phyloP scores from a whole-genome alignment of 2,113 vertebrate species.

The Ictalurus punctatus region DNA sequence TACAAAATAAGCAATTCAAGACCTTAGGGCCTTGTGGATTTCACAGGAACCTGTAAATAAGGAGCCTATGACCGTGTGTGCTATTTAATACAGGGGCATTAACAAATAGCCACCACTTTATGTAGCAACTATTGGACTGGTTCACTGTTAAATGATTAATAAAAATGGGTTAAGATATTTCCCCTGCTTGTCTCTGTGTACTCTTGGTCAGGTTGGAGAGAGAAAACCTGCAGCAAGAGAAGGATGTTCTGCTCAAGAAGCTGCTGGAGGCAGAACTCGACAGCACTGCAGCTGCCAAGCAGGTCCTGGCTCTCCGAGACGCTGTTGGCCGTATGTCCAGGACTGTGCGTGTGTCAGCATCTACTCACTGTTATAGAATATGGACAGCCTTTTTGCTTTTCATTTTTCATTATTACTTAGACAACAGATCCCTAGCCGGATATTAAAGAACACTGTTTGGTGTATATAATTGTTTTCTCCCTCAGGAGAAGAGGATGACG shows the following conservation, averaged over 20 bases:
- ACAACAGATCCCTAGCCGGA: background rate
- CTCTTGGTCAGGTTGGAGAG: slow-evolving; percentile 73
- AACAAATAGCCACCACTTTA: background rate
- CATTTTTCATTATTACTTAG: background rate
- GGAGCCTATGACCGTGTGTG: background rate
- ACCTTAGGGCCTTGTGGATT: background rate
- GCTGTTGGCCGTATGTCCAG: slow-evolving; percentile 76
- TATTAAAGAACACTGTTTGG: background rate
- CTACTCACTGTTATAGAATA: background rate
- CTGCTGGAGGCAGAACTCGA: slow-evolving; percentile 84
- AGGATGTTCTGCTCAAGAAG: slow-evolving; percentile 81
- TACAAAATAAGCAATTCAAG: background rate
- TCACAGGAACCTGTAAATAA: background rate
- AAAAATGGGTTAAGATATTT: background rate
- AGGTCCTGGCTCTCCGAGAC: slow-evolving; percentile 80
- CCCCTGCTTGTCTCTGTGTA: background rate
- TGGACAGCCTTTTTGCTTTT: background rate
- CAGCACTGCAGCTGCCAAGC: slow-evolving; percentile 81
- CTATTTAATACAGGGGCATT: background rate
- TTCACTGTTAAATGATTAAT: background rate
- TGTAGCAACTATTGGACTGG: background rate
- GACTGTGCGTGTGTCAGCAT: slow-evolving; percentile 55
- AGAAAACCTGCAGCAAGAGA: slow-evolving; percentile 74
- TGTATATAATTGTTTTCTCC: background rate
- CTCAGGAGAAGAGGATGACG: slow-evolving; percentile 77